A percentile compares a stretch with the other conserved stretches of the same genome.
Evolutionary conservation across 1,140 invertebrate species (phyloP).

Genomic region (Habropoda laboriosa): DNA sequence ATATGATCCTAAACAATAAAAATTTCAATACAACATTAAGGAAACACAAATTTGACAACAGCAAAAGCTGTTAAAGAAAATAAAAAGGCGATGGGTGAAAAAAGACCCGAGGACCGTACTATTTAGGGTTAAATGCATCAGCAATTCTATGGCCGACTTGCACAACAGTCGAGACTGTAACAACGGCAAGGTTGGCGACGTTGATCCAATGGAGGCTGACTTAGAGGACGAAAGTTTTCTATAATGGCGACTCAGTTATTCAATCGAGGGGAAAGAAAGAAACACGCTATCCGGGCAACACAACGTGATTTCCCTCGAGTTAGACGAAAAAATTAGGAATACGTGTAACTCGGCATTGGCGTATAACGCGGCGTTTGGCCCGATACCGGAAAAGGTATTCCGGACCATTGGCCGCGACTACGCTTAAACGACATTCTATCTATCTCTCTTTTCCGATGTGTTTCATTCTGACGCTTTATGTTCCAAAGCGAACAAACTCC

Average conservation of each 20-base stretch:
- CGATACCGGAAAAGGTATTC: conserved; percentile 71
- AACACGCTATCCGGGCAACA: conserved; percentile 22
- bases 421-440: conserved; percentile 74
- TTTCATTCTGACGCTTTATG: conserved; percentile 65
- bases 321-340: conserved; percentile 66
- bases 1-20: no score
- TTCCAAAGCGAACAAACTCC: conserved; percentile 58
- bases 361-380: conserved; percentile 66
- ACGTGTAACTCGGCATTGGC: conserved; percentile 55
- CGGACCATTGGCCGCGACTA: conserved; percentile 68
- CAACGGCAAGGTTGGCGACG: neutral
- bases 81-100: no score
- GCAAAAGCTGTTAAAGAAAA: no score
- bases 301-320: conserved; percentile 11
- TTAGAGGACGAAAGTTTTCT: neutral
- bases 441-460: conserved; percentile 54
- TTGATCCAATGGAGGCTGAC: neutral
- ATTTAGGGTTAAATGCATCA: no score
- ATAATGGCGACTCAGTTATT: conserved; percentile 46
- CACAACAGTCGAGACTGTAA: neutral
- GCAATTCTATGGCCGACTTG: no score
- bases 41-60: no score
- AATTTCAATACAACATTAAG: no score
- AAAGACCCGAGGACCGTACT: no score
- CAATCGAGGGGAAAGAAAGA: conserved; percentile 39